A percentile compares a stretch with the other conserved stretches of the same genome.
These are phyloP conservation scores for Capreolus pygargus DNA, from an alignment of 2,113 vertebrate genomes.

Conservation along the genomic window DNA sequence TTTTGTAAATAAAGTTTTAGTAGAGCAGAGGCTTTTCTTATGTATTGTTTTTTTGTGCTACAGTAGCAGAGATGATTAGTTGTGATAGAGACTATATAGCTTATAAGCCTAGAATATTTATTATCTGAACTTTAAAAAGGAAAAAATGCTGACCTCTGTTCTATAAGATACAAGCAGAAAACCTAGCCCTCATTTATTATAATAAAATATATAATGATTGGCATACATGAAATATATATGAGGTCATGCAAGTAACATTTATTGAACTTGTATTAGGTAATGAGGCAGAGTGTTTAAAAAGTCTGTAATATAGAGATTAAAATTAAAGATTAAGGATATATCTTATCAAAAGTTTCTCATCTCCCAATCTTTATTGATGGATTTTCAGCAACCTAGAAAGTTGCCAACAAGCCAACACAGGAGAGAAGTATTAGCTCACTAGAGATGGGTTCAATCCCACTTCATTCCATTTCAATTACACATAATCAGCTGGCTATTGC, in stretches of 20 bases:
- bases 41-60: background rate
- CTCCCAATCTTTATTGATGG: slow-evolving; percentile 43
- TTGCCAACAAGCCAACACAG: slow-evolving; percentile 10
- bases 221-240: background rate
- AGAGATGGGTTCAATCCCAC: slow-evolving; percentile 34
- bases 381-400: slow-evolving; percentile 46
- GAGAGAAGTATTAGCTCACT: slow-evolving; percentile 33
- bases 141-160: background rate
- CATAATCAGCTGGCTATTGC: slow-evolving; percentile 29
- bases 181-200: background rate
- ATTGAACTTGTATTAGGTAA: background rate
- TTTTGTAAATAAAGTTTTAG: background rate
- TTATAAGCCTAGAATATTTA: background rate
- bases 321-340: slow-evolving; percentile 42
- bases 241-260: background rate
- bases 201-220: background rate
- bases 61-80: background rate
- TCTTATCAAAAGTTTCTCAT: slow-evolving; percentile 47
- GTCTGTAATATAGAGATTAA: background rate
- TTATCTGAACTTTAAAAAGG: background rate
- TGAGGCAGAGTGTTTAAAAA: background rate
- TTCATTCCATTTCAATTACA: slow-evolving; percentile 59
- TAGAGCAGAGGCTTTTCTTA: background rate
- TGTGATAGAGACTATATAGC: background rate
- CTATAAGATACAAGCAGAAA: background rate